Conservation (phyloP, 2,113 vertebrate genomes). For the Brienomyrus brachyistius region DNA sequence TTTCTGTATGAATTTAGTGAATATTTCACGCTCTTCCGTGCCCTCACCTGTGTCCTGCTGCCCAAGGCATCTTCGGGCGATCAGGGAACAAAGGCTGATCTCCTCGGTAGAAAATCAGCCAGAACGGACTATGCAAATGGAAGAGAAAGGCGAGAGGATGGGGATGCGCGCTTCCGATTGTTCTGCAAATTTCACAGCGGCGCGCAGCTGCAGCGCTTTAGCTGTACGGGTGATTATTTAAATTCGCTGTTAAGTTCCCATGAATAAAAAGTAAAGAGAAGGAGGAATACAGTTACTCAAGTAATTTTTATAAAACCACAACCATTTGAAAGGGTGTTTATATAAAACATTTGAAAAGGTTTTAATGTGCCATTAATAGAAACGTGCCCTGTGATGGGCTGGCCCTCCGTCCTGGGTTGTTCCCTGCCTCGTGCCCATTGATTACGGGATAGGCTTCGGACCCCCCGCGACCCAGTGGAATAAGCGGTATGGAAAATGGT, state of each 20-base stretch:
- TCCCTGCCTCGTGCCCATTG: too few relatives aligned
- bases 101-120: constrained; percentile 70
- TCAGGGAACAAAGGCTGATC: constrained; percentile 67
- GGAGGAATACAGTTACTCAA: neutral
- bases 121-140: constrained; percentile 78
- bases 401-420: too few relatives aligned
- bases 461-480: too few relatives aligned
- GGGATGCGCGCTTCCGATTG: constrained; percentile 72
- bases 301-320: neutral
- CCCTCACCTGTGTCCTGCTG: constrained; percentile 71
- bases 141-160: constrained; percentile 57
- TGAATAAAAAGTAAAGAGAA: neutral
- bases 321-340: neutral
- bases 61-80: constrained; percentile 62
- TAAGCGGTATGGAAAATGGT: too few relatives aligned
- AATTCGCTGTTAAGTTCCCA: neutral
- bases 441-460: too few relatives aligned
- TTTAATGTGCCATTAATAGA: neutral
- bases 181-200: constrained; percentile 65
- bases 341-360: neutral
- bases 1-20: neutral
- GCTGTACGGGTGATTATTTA: neutral
- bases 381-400: neutral
- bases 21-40: constrained; percentile 43
- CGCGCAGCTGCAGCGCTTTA: constrained; percentile 65